These are phyloP conservation scores for Sisor rabdophorus DNA, from an alignment of 2,113 vertebrate genomes.

Conservation along the genomic window DNA sequence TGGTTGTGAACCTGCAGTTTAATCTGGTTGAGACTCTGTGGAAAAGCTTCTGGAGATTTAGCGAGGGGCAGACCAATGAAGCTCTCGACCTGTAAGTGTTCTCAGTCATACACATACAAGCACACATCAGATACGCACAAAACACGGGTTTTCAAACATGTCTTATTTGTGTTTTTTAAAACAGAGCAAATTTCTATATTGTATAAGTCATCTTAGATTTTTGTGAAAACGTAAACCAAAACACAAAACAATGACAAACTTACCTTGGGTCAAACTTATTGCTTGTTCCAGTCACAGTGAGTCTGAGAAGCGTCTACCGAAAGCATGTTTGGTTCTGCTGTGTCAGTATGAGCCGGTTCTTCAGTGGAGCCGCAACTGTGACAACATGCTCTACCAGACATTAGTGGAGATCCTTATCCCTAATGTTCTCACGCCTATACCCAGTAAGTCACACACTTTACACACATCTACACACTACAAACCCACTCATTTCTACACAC, in stretches of 20 bases:
- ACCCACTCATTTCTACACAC: neutral
- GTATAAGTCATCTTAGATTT: no score
- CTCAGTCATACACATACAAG: neutral
- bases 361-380: constrained; percentile 81
- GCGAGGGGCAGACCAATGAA: constrained; percentile 72
- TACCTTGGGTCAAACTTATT: neutral
- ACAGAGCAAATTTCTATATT: no score
- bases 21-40: constrained; percentile 86
- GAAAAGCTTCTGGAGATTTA: constrained; percentile 91
- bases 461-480: neutral
- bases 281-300: constrained; percentile 73
- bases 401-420: constrained; percentile 88
- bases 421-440: constrained; percentile 86
- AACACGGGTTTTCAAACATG: no score
- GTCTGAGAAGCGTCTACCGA: constrained; percentile 85
- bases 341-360: constrained; percentile 87
- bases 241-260: neutral
- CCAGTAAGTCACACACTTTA: constrained; percentile 72
- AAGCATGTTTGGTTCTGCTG: constrained; percentile 79
- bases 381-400: constrained; percentile 87
- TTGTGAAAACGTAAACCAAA: no score
- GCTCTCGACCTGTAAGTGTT: constrained; percentile 74
- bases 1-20: constrained; percentile 91
- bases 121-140: neutral
- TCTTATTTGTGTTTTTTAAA: no score